phyloP scores from a whole-genome alignment of 2,797 vertebrate species.

The Bothrops alternatus region DNA sequence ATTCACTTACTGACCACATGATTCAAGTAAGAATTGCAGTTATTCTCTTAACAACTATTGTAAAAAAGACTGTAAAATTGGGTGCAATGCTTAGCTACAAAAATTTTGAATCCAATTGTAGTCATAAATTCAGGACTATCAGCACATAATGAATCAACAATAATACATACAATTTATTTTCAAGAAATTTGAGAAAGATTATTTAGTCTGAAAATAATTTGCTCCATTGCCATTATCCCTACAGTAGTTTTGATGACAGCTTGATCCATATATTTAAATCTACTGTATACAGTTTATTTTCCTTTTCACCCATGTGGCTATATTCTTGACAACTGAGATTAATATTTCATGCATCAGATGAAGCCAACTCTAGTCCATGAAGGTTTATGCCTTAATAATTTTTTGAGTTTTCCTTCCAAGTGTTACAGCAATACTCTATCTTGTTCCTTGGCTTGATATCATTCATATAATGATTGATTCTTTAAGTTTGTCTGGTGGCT shows the following conservation, averaged over 20 bases:
- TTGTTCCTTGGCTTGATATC: not conserved
- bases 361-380: not conserved
- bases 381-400: slow-evolving; percentile 5
- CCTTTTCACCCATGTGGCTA: not conserved
- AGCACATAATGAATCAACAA: not conserved
- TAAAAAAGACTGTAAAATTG: not conserved
- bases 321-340: not conserved
- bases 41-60: not conserved
- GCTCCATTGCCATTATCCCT: not conserved
- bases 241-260: not conserved
- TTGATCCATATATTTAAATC: not conserved
- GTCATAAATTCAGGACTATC: not conserved
- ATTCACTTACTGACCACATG: not conserved
- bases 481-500: not conserved
- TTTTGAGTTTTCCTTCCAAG: not conserved
- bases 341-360: not conserved
- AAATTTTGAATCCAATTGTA: not conserved
- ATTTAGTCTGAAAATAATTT: not conserved
- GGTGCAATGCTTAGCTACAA: not conserved
- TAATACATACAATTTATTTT: too few relatives aligned
- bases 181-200: not conserved
- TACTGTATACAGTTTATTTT: not conserved
- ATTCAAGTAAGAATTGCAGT: not conserved
- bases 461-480: slow-evolving; percentile 10
- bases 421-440: not conserved